Evolutionary conservation across 2,888 invertebrate species (phyloP), one percentile per base, ranked within the genome.

Genomic region (Neoascia interrupta): DNA sequence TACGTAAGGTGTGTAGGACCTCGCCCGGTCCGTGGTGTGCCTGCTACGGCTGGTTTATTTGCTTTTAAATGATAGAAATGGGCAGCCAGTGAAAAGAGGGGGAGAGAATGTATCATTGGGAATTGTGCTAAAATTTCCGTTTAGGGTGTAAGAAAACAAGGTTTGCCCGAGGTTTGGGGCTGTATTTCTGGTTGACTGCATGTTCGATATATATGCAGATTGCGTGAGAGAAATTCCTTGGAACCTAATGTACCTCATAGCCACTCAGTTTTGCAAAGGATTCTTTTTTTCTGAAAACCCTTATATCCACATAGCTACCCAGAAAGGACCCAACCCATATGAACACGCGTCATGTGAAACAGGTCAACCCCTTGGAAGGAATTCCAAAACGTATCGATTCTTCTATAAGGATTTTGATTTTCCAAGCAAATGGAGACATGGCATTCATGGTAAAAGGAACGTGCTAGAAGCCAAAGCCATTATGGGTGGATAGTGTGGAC

Each of bases 131-230:
- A 18, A 53, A 6, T 58, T 37, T 34, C 13, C 54, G 11, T 23
- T 37, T 11, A 23, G 68, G 39, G 47, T 66, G 49, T 54, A 36
- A 3, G 15, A 23, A 47, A 39, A 41, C 34, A 16, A 36, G 23
- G 43, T 60, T 61, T 28, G 45, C 19, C 10, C 43, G 15, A n/a
- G 16, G 31, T 26, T 49, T 16, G 31, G 43, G 18, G 15, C 39
- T 47, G 15, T 53, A 16, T 70, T 70, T 76, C 53, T 53, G 64
- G 64, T 64, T 70, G 70, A 70, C 53, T 76, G 70, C 58, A 54
- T 54, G 37, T n/a, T 26, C 41, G 43, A 76, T 64, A 37, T 66
- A 58, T 58, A 76, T 76, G 75, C 75, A 76, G 69, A 76, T 76
- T 76, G 70, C 70, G 70, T 76, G 70, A 64, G 70, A 60, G 70